Evolutionary conservation across 1,140 invertebrate species (phyloP), one percentile per base, ranked within the genome.

Genomic region (Arctopsyche grandis): DNA sequence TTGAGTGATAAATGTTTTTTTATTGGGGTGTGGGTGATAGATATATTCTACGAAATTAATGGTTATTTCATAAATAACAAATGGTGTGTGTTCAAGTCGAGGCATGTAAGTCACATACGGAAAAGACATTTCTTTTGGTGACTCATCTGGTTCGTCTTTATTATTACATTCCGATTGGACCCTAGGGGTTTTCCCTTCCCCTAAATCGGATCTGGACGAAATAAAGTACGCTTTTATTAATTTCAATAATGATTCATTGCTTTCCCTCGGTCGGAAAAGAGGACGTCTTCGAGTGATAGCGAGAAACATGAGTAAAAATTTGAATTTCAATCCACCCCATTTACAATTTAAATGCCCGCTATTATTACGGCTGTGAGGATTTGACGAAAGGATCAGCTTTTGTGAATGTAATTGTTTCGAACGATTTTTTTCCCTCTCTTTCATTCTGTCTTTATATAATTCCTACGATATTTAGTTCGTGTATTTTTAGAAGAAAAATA

Each of bases 151-250:
- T 52, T 14, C 48, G 48, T 52, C 48, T 52, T 16, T 52, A 52
- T 66, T 66, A 66, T 66, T 66, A 22, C 63, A 29, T 66, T 66
- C 63, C 63, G 12, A 66, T 66, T 66, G 63, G 24, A 26, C 63
- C 63, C 63, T 22, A 5, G 24, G 63, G 24, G 63, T 7, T 22
- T 22, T 24, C 26, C 14, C 5, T 26, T 26, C 63, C 63, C 63
- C 21, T 66, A 66, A 66, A 66, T 66, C 63, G 21, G 14, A 60
- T 9, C 16, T 38, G 29, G 1, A 38, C 29, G 29, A 7, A 38
- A 38, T 38, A 3, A 16, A 52, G 48, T 52, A 16, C 48, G 48
- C 12, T 52, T 52, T 52, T 52, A 52, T 52, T 52, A 52, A 52
- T 52, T 52, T 52, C 48, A 52, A 52, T 52, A 52, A 16, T 16